Base-by-base conservation (phyloP, 2,113 vertebrate genomes). In the Hippoglossus stenolepis region DNA sequence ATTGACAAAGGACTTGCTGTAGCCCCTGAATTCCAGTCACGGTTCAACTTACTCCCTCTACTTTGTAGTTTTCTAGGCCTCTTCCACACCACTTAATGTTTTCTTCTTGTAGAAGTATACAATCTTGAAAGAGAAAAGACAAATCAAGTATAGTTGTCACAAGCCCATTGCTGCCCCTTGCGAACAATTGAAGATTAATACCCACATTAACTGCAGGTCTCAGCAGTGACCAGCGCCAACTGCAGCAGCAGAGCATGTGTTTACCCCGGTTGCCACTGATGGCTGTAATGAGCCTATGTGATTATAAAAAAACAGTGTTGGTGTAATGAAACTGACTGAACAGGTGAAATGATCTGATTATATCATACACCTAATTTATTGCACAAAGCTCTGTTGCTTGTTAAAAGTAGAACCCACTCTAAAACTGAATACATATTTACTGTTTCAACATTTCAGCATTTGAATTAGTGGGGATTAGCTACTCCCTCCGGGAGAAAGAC, bases 351-450 rank as follows among this genome's bases (percentile, higher is more conserved):
- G 6, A 54, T 10, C 20, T 54, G 51, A 54, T 54, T 21, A 5
- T n/a, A 54, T 54, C 51, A 54, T 10, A 54, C 51, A 20, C 20
- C 51, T 54, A 9, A 54, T n/a, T n/a, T n/a, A 21, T n/a, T 54
- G 51, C 51, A 21, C 51, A 54, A 54, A 53, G 18, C 38, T 31
- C 4, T 31, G 38, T 40, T 26, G 12, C n/a, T 38, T 0, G 0
- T 60, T 72, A 38, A 75, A 75, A 75, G 31, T 21, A 21, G 57
- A 71, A 51, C 21, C 2, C 13, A 74, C 5, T 53, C n/a, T 21
- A 14, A 61, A 64, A 40, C 23, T 21, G 20, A 69, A 65, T 5
- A 10, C 4, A 28, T 3, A 70, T 65, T 69, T 57, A 15, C 26
- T 26, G 21, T 35, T 69, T 51, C 51, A 70, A 49, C 3, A 51